phyloP scores from a whole-genome alignment of 2,888 invertebrate genomes.

The Homarus gammarus region DNA sequence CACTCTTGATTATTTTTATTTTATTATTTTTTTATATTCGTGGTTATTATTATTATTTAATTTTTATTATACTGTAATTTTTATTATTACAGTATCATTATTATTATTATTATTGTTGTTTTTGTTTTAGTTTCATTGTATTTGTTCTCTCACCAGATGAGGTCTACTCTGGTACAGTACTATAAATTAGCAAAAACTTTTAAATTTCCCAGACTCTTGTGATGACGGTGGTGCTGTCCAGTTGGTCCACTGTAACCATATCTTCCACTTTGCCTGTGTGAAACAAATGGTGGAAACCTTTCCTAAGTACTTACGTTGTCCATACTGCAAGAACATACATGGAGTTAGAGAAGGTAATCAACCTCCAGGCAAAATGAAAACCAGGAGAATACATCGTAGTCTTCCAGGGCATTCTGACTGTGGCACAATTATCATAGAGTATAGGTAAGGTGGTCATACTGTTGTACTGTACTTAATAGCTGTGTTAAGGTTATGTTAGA shows the following conservation, averaged over 20 bases:
- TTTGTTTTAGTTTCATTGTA: too few species aligned
- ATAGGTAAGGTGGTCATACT: constrained; percentile 82
- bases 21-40: too few species aligned
- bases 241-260: constrained; percentile 87
- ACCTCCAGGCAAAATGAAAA: constrained; percentile 81
- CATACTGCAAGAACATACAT: constrained; percentile 90
- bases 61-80: too few species aligned
- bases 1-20: too few species aligned
- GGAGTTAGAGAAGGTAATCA: constrained; percentile 89
- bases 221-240: constrained; percentile 83
- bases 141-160: too few species aligned
- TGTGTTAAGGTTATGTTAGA: not conserved
- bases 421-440: constrained; percentile 90
- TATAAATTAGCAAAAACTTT: constrained; percentile 77
- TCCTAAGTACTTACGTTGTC: constrained; percentile 88
- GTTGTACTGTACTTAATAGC: not conserved
- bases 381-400: constrained; percentile 77
- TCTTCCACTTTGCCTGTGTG: constrained; percentile 89
- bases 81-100: too few species aligned
- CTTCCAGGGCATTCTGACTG: constrained; percentile 86
- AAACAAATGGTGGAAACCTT: constrained; percentile 86
- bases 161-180: not conserved
- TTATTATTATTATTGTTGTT: too few species aligned
- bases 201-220: not conserved
- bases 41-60: too few species aligned